Conservation (phyloP, 53 echinoderm and acorn worm genomes). For the Glandiceps talaboti region DNA sequence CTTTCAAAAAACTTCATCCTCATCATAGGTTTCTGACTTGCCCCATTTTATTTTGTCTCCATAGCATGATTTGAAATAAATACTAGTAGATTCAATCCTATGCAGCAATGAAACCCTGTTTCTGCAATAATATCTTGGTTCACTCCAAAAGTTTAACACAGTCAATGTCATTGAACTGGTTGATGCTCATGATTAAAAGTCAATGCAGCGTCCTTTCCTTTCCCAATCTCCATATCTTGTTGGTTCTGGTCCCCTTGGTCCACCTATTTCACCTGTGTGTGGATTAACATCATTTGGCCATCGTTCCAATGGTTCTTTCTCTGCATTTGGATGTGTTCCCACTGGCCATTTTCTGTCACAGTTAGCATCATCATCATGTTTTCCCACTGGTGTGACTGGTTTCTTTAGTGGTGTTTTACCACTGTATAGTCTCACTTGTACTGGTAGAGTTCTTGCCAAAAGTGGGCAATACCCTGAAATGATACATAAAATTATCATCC, state of each 20-base stretch:
- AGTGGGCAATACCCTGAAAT: too few species aligned
- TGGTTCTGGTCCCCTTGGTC: conserved; percentile 86
- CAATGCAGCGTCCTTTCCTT: conserved; percentile 82
- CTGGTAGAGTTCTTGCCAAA: neutral
- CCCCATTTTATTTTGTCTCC: too few species aligned
- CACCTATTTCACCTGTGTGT: conserved; percentile 80
- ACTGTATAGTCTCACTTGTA: neutral
- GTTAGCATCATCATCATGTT: conserved; percentile 49
- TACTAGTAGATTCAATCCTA: too few species aligned
- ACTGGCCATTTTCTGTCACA: conserved; percentile 23
- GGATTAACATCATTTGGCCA: conserved; percentile 89
- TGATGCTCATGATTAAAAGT: too few species aligned
- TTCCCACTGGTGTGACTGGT: conserved; percentile 72
- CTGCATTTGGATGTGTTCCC: conserved; percentile 26
- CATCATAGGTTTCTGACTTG: too few species aligned
- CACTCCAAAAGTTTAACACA: too few species aligned
- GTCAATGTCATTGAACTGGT: too few species aligned
- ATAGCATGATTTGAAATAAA: too few species aligned
- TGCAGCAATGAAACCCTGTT: too few species aligned
- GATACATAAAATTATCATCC: too few species aligned
- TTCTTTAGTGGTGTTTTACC: conserved; percentile 64
- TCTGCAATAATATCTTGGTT: too few species aligned
- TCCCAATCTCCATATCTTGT: conserved; percentile 98
- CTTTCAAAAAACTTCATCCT: too few species aligned
- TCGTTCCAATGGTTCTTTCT: conserved; percentile 69